Base-by-base conservation (phyloP, 1,140 invertebrate genomes). In the Camponotus pennsylvanicus region DNA sequence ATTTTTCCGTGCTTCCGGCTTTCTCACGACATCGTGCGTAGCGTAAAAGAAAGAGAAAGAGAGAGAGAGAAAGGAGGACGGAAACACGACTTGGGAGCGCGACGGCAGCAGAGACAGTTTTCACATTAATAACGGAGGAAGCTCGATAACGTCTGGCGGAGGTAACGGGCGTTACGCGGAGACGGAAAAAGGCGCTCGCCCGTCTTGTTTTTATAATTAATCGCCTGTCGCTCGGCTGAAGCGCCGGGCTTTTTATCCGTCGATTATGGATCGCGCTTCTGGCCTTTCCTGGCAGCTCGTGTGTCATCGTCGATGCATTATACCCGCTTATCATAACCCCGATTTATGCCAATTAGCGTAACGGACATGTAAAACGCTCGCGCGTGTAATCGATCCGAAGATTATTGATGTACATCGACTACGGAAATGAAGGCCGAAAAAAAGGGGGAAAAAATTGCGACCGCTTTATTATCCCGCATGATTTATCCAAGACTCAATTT, bases 41-140 rank as follows among this genome's bases (percentile, higher is more conserved):
- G n/a, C 32, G 5, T 27, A 37, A n/a, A 40, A 11, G 7, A 42
- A 9, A 37, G 37, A 78, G 42, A 55, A 61, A 78, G 34, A 80
- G 37, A 77, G 37, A 66, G 75, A 78, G 40, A 34, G 61, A 34
- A 27, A 70, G 49, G 42, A 71, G 37, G 21, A 79, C 73, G 21
- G 59, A 84, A 42, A 34, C 71, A 34, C 21, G 59, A 66, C 21
- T 85, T 55, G 21, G 45, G 27, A 67, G 73, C 49, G 32, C 45
- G 82, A 42, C 40, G 45, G 79, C 69, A 67, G 49, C 69, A 67
- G 49, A 84, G 69, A 83, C 70, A 78, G 66, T 73, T 88, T 73
- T 89, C 86, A 57, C 86, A 88, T 89, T 88, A 88, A 89, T 89
- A 89, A 89, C 75, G 42, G 69, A 75, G 69, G 79, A 59, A 86